These are phyloP conservation scores for Apolygus lucorum DNA, from an alignment of 1,140 invertebrate species.

Conservation along the genomic window DNA sequence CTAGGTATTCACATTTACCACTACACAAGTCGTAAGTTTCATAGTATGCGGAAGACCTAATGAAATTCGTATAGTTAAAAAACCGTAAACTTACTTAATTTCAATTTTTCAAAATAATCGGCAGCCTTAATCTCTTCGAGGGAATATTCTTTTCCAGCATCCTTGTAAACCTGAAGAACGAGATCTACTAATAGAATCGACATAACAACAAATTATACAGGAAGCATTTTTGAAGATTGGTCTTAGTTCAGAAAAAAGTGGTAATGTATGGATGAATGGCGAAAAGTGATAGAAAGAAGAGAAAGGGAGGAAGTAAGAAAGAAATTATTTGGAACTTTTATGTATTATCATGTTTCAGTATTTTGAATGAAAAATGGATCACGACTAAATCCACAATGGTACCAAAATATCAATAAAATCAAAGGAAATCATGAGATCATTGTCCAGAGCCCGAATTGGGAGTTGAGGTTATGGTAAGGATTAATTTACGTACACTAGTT, in stretches of 20 bases:
- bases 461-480: no score
- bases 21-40: no score
- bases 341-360: neutral
- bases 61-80: no score
- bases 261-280: neutral
- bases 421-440: no score
- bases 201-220: neutral
- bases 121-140: slow-evolving; percentile 21
- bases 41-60: no score
- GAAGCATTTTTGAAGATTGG: neutral
- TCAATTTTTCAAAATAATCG: slow-evolving; percentile 17
- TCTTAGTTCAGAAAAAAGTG: neutral
- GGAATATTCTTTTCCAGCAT: slow-evolving; percentile 13
- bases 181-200: neutral
- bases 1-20: no score
- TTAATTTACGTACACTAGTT: neutral
- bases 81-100: neutral
- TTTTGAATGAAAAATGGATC: no score
- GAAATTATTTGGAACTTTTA: neutral
- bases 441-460: no score
- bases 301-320: neutral
- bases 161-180: slow-evolving; percentile 23
- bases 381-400: no score
- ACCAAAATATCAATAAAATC: no score
- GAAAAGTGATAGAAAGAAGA: neutral